These are phyloP conservation scores for Sebastes melanostomus DNA, from an alignment of 2,797 vertebrate species.

Conservation along the genomic window DNA sequence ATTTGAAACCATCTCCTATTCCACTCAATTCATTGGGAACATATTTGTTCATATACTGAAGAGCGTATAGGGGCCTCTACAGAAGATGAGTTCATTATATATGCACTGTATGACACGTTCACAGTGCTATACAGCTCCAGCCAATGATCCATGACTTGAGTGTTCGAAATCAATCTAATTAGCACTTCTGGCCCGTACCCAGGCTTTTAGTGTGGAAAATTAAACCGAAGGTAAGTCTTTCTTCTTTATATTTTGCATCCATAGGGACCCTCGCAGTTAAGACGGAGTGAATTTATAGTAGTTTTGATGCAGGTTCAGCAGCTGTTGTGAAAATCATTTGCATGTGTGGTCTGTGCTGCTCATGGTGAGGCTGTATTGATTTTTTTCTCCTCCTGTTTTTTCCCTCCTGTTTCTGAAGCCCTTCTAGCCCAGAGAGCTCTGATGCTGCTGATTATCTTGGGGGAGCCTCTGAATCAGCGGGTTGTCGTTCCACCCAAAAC, in stretches of 20 bases:
- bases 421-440: constrained; percentile 20
- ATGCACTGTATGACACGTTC: constrained; percentile 4
- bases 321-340: constrained; percentile 34
- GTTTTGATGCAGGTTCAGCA: constrained; percentile 10
- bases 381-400: neutral
- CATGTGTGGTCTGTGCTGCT: constrained; percentile 37
- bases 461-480: constrained; percentile 50
- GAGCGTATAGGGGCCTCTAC: neutral
- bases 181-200: constrained; percentile 20
- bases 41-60: neutral
- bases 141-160: constrained; percentile 26
- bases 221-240: constrained; percentile 7
- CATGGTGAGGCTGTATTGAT: constrained; percentile 45
- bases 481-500: constrained; percentile 31
- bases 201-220: constrained; percentile 20
- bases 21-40: neutral
- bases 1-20: neutral
- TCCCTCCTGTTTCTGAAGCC: constrained; percentile 18
- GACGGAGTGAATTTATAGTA: constrained; percentile 1
- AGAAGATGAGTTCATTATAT: neutral
- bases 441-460: constrained; percentile 53
- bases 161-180: constrained; percentile 54
- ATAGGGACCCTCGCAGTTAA: neutral
- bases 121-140: neutral
- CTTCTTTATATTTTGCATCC: neutral